These are phyloP conservation scores for Autographa gamma DNA, from an alignment of 2,888 invertebrate species.

Conservation along the genomic window DNA sequence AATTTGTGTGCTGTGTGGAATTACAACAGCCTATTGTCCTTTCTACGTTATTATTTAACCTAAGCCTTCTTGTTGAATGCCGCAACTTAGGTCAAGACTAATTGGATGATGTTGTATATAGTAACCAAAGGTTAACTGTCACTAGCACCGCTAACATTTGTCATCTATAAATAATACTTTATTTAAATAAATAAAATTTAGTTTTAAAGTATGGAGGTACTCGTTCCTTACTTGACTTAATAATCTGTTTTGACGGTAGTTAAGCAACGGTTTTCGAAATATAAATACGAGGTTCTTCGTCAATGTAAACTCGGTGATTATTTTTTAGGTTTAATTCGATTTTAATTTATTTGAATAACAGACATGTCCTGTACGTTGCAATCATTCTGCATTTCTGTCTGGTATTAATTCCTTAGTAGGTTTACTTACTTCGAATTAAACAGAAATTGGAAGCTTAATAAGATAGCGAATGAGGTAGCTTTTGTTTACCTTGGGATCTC, in stretches of 20 bases:
- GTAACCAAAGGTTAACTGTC: constrained; percentile 33
- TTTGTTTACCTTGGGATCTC: not conserved
- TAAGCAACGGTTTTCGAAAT: constrained; percentile 1
- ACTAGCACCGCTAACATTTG: constrained; percentile 7
- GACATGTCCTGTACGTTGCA: not conserved
- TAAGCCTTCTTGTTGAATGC: constrained; percentile 56
- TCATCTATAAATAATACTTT: not conserved
- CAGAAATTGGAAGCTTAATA: not conserved
- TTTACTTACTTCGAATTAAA: not conserved
- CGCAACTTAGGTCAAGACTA: constrained; percentile 51
- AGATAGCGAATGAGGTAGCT: not conserved
- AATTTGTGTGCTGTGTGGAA: not conserved
- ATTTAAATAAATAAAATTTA: not conserved
- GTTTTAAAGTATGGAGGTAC: not conserved
- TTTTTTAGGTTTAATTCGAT: not conserved
- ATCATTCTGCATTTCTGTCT: not conserved
- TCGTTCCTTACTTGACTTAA: not conserved
- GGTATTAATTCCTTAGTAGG: not conserved
- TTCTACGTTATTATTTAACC: constrained; percentile 41
- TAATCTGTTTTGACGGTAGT: constrained; percentile 4
- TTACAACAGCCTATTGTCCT: constrained; percentile 7
- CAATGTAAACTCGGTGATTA: not conserved
- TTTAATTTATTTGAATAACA: not conserved
- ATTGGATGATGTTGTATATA: constrained; percentile 61
- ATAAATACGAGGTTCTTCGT: not conserved